phyloP scores from a whole-genome alignment of 2,797 vertebrate species.

The Hydrocynus forskahlii region DNA sequence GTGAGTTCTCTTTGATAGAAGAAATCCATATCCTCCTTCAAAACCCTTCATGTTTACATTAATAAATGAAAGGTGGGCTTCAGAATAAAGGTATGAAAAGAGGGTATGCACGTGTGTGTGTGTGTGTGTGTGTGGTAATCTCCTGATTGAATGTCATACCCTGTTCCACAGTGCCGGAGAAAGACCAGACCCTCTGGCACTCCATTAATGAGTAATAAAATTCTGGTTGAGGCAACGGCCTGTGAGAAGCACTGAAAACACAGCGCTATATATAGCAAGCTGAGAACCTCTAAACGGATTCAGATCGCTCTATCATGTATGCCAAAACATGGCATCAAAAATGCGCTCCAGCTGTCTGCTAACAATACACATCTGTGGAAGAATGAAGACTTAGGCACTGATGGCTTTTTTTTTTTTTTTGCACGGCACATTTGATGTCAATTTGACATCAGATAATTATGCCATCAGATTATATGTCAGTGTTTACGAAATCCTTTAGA shows the following conservation, averaged over 20 bases:
- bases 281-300: slow-evolving; percentile 48
- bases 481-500: slow-evolving; percentile 42
- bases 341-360: slow-evolving; percentile 44
- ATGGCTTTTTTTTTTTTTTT: slow-evolving; percentile 29
- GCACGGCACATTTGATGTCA: slow-evolving; percentile 33
- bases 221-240: slow-evolving; percentile 28
- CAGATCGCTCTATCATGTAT: slow-evolving; percentile 48
- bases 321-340: slow-evolving; percentile 54
- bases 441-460: slow-evolving; percentile 49
- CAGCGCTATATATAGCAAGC: slow-evolving; percentile 50
- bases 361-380: slow-evolving; percentile 46
- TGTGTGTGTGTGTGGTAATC: not conserved
- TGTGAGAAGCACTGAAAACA: slow-evolving; percentile 41
- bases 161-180: slow-evolving; percentile 43
- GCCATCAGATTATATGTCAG: slow-evolving; percentile 44
- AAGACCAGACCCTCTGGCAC: slow-evolving; percentile 52
- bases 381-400: slow-evolving; percentile 35
- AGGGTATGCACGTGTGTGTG: slow-evolving; percentile 20
- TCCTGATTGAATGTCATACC: slow-evolving; percentile 34
- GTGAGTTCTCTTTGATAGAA: not conserved
- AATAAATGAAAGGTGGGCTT: slow-evolving; percentile 12
- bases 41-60: slow-evolving; percentile 13
- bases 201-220: slow-evolving; percentile 62
- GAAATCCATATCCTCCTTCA: slow-evolving; percentile 23
- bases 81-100: slow-evolving; percentile 8